phyloP scores from a whole-genome alignment of 2,113 vertebrate species.

The Anseranas semipalmata region DNA sequence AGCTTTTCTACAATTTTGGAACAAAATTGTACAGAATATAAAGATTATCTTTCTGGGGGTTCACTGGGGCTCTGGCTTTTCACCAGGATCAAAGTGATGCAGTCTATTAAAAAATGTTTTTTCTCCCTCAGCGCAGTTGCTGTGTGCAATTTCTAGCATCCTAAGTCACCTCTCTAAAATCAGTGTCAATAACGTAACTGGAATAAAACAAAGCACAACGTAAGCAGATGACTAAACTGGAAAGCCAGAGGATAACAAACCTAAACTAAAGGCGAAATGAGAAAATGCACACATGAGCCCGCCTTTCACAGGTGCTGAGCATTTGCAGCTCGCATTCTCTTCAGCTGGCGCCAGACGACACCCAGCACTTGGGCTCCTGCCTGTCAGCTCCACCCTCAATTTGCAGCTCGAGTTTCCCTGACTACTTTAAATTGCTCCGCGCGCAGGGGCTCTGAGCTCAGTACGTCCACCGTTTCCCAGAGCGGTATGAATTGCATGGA shows the following conservation, averaged over 20 bases:
- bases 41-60: background rate
- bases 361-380: background rate
- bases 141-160: background rate
- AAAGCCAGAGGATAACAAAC: background rate
- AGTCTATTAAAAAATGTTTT: background rate
- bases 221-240: background rate
- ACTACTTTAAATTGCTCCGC: fast-evolving
- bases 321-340: background rate
- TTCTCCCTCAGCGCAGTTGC: background rate
- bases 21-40: background rate
- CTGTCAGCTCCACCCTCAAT: background rate
- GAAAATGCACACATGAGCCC: background rate
- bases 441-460: background rate
- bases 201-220: background rate
- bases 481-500: conserved; percentile 27
- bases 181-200: background rate
- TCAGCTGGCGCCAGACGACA: background rate
- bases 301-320: background rate
- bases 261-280: background rate
- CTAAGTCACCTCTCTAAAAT: background rate
- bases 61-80: background rate
- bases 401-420: background rate
- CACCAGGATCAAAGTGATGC: background rate
- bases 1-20: background rate
- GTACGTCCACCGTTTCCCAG: conserved; percentile 1